Conservation (phyloP, 2,888 invertebrate species). For the Drosophila fungiperda region DNA sequence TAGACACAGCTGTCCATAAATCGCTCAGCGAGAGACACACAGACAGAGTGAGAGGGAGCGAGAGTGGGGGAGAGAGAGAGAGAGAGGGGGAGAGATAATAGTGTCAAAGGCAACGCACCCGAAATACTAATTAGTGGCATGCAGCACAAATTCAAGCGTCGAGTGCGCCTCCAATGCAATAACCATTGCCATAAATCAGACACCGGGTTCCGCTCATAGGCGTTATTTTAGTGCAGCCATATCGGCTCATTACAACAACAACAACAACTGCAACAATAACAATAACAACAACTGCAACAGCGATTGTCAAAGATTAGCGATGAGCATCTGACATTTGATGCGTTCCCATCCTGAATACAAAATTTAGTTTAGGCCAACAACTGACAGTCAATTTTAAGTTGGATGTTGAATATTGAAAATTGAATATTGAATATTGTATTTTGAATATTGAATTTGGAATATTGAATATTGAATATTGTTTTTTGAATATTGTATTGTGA, state of each 20-base stretch:
- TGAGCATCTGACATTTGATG: constrained; percentile 58
- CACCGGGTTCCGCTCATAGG: constrained; percentile 28
- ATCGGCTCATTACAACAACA: constrained; percentile 40
- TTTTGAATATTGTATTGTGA: background rate
- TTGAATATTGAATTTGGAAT: background rate
- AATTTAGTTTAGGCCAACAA: constrained; percentile 6
- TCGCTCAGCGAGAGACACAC: constrained; percentile 44
- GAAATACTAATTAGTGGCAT: constrained; percentile 65
- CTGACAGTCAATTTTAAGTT: background rate
- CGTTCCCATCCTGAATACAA: constrained; percentile 53
- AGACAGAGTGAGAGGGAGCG: background rate
- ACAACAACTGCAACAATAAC: background rate
- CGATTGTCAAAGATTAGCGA: constrained; percentile 44
- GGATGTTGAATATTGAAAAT: background rate
- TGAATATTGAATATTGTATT: background rate
- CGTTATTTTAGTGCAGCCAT: constrained; percentile 48
- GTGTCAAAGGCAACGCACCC: constrained; percentile 44
- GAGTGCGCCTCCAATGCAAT: constrained; percentile 30
- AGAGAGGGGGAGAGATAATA: constrained; percentile 5
- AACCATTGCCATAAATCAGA: constrained; percentile 51
- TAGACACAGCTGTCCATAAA: constrained; percentile 66
- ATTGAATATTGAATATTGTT: background rate
- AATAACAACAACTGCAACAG: background rate
- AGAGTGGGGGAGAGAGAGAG: background rate
- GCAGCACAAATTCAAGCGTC: constrained; percentile 42